Conservation (phyloP, 2,797 vertebrate genomes). For the Channallabes apus region DNA sequence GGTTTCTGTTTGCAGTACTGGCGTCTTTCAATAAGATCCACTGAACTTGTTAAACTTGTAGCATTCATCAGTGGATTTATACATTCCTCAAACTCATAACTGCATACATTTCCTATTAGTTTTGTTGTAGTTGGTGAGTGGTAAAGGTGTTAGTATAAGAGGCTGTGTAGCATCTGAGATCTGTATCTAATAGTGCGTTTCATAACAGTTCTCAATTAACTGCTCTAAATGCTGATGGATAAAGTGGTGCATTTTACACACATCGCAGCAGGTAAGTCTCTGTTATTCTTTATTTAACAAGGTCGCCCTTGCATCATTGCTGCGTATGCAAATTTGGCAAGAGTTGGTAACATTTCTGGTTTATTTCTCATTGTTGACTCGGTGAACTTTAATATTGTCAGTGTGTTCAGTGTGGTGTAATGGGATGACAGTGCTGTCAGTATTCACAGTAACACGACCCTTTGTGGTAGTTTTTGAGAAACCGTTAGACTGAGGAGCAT, state of each 20-base stretch:
- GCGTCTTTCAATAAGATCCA: neutral
- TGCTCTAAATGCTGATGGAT: neutral
- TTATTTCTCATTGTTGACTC: constrained; percentile 5
- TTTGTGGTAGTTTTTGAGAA: neutral
- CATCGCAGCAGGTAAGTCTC: neutral
- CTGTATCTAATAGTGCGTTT: neutral
- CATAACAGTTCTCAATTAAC: neutral
- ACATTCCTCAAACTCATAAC: neutral
- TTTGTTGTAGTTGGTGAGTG: neutral
- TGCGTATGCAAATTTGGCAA: neutral
- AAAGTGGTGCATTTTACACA: neutral
- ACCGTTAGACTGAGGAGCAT: neutral
- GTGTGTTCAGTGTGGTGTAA: neutral
- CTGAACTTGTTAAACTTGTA: neutral
- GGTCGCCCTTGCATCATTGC: neutral
- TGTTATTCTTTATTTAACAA: neutral
- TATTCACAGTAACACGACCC: constrained; percentile 1
- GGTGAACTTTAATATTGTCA: constrained; percentile 18
- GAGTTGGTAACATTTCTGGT: neutral
- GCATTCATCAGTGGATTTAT: neutral
- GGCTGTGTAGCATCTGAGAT: neutral
- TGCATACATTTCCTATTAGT: neutral
- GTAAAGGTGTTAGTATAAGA: neutral
- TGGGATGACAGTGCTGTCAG: neutral
- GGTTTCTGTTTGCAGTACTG: neutral